Base-by-base conservation (phyloP, 2,113 vertebrate genomes). In the Engystomops pustulosus region DNA sequence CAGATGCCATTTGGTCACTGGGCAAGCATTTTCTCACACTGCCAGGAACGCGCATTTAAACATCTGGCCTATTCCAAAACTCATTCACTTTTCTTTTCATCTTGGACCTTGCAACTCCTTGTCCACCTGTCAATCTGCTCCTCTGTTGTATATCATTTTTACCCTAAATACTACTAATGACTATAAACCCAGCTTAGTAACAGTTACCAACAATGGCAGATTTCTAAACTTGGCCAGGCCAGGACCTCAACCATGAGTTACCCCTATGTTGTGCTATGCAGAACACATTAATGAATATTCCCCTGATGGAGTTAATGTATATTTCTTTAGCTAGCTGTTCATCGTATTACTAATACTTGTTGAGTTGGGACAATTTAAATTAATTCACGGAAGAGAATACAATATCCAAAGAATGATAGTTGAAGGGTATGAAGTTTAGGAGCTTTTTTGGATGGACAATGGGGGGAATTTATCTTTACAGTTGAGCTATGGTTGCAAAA, bases 1-100 rank as follows among this genome's bases (percentile, higher is more conserved):
- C 86, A 88, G 87, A 3, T 85, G 87, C 92, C 92, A 93, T 95
- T 95, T 95, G 94, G 92, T 92, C 93, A 91, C 93, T 92, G 91
- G 93, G 90, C 88, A 89, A 79, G 92, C 84, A 89, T 90, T 89
- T 92, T 90, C 95, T 95, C 94, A 95, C 95, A 92, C 92, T 88
- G 86, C 88, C 91, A 90, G 91, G 91, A 92, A 95, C 92, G 91
- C 90, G 45, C 89, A 92, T 93, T 95, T 93, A 93, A 93, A 92
- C 95, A 94, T 95, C 93, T 91, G 91, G 89, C 89, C 90, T 85
- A 83, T 89, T 89, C 81, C 1, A 38, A 85, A 20, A 86, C 84
- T 86, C 87, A 71, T 90, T 89, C 88, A 85, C 68, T 1, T 86
- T 88, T 85, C 88, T 23, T 86, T 78, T 67, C 62, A 36, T 53